These are phyloP conservation scores for Leucoraja ocellata DNA, from an alignment of 2,797 vertebrate genomes.

Conservation along the genomic window DNA sequence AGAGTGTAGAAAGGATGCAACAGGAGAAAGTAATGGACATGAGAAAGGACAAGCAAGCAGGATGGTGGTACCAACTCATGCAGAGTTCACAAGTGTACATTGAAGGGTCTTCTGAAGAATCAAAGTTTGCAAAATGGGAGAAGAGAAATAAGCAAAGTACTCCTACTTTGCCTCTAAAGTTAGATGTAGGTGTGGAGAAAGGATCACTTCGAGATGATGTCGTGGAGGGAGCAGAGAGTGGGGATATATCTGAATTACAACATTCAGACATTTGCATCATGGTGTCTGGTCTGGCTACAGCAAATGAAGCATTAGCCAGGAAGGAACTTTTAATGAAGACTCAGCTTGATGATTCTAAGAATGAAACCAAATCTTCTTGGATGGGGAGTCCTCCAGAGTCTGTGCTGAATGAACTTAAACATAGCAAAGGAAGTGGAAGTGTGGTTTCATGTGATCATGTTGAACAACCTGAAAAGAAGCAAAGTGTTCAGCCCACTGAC, in stretches of 20 bases:
- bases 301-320: constrained; percentile 54
- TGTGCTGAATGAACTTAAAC: constrained; percentile 68
- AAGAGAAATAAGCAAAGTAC: constrained; percentile 67
- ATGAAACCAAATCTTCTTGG: constrained; percentile 68
- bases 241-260: constrained; percentile 35
- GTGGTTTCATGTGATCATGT: constrained; percentile 42
- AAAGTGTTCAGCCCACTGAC: constrained; percentile 46
- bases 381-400: constrained; percentile 93
- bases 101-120: constrained; percentile 69
- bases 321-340: constrained; percentile 31
- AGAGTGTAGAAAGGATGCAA: constrained; percentile 29
- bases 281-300: constrained; percentile 47
- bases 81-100: constrained; percentile 98
- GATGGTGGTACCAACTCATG: constrained; percentile 99
- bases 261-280: background rate
- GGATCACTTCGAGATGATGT: constrained; percentile 79
- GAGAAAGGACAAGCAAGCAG: constrained; percentile 70
- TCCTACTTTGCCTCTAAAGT: constrained; percentile 40
- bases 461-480: constrained; percentile 12
- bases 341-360: constrained; percentile 47
- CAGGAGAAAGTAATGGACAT: constrained; percentile 46
- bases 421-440: constrained; percentile 61
- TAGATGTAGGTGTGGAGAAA: constrained; percentile 44
- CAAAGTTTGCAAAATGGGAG: constrained; percentile 69
- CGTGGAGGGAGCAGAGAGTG: constrained; percentile 85